Conservation (phyloP, 2,797 vertebrate species). For the Lutjanus campechanus region DNA sequence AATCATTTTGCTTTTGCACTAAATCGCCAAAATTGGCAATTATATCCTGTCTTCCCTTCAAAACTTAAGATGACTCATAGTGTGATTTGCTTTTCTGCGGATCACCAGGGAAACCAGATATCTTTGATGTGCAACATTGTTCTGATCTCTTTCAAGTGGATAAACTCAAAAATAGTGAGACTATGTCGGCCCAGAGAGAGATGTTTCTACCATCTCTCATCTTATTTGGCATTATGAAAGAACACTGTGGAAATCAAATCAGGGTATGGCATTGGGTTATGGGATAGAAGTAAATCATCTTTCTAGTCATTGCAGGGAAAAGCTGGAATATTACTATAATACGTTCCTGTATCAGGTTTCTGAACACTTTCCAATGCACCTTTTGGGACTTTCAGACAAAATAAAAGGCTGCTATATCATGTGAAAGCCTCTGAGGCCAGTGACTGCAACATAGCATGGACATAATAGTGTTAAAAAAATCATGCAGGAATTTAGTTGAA, state of each 20-base stretch:
- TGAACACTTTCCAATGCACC: conserved; percentile 8
- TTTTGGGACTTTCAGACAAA: conserved; percentile 31
- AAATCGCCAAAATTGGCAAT: conserved; percentile 12
- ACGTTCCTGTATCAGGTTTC: conserved; percentile 49
- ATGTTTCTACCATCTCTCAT: conserved; percentile 7
- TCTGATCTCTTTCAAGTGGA: conserved; percentile 21
- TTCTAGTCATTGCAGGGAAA: conserved; percentile 48
- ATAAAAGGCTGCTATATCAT: conserved; percentile 27
- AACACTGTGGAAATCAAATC: conserved; percentile 52
- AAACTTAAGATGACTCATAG: conserved; percentile 19
- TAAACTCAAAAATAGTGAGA: conserved; percentile 1
- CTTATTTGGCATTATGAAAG: conserved; percentile 34
- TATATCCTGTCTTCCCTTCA: not conserved
- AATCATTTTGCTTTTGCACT: not conserved
- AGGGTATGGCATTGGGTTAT: conserved; percentile 1
- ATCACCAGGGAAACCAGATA: conserved; percentile 32
- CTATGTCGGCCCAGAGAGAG: not conserved
- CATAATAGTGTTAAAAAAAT: not conserved
- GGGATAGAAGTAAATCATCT: conserved; percentile 51
- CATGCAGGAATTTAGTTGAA: too few relatives aligned
- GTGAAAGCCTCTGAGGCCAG: conserved; percentile 24
- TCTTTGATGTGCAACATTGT: conserved; percentile 32
- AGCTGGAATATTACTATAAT: conserved; percentile 34
- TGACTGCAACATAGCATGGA: conserved; percentile 3
- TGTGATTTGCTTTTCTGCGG: conserved; percentile 18